phyloP scores from a whole-genome alignment of 1,140 invertebrate species.

The Papilio glaucus region DNA sequence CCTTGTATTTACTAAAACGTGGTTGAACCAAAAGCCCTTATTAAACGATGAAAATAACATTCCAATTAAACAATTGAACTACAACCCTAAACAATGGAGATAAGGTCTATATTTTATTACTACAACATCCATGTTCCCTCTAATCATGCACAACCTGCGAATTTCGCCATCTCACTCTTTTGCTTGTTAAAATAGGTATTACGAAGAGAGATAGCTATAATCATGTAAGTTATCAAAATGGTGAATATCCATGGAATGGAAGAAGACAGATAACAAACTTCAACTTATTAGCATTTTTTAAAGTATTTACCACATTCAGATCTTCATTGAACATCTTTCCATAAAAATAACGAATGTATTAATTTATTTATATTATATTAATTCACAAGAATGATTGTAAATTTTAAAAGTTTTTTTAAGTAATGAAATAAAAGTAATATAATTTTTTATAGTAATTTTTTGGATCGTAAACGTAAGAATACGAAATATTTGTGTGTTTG shows the following conservation, averaged over 20 bases:
- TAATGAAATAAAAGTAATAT: too few relatives aligned
- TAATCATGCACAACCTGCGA: slow-evolving; percentile 55
- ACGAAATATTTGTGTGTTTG: too few relatives aligned
- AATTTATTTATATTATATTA: too few relatives aligned
- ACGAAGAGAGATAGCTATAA: slow-evolving; percentile 46
- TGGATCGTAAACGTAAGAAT: too few relatives aligned
- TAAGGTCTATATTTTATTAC: slow-evolving; percentile 51
- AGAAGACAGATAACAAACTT: slow-evolving; percentile 24
- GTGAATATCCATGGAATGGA: slow-evolving; percentile 38
- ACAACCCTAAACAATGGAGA: slow-evolving; percentile 44
- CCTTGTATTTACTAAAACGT: slow-evolving; percentile 54
- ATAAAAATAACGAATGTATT: too few relatives aligned
- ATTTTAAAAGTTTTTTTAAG: too few relatives aligned
- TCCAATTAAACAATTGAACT: slow-evolving; percentile 44
- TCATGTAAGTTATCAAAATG: slow-evolving; percentile 42
- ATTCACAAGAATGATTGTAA: too few relatives aligned
- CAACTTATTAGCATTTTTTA: background rate
- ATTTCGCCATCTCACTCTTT: slow-evolving; percentile 59
- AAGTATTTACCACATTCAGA: background rate
- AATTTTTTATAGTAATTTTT: too few relatives aligned
- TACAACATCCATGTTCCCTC: slow-evolving; percentile 41
- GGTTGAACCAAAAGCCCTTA: slow-evolving; percentile 56
- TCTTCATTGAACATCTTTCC: background rate
- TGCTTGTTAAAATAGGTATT: slow-evolving; percentile 38
- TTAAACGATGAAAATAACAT: slow-evolving; percentile 62